phyloP scores from a whole-genome alignment of 1,140 invertebrate genomes.

The Euwallacea similis region DNA sequence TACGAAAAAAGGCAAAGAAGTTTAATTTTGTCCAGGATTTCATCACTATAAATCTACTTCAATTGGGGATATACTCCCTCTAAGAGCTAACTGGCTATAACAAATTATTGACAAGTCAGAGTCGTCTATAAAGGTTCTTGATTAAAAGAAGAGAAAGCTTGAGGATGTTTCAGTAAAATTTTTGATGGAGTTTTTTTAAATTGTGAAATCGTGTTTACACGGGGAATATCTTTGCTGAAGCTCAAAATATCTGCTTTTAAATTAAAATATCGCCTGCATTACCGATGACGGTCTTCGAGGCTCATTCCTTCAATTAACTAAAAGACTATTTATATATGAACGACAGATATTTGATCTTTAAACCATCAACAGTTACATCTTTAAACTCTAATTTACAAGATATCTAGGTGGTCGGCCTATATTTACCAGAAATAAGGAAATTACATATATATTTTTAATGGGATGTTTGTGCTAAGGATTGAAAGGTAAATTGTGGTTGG shows the following conservation, averaged over 20 bases:
- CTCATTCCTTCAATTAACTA: constrained; percentile 32
- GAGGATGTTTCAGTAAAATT: too few species aligned
- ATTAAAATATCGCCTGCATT: constrained; percentile 8
- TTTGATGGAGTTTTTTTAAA: too few species aligned
- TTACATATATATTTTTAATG: neutral
- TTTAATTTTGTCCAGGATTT: constrained; percentile 51
- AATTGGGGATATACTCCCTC: constrained; percentile 45
- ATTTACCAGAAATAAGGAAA: constrained; percentile 6
- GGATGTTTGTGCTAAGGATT: neutral
- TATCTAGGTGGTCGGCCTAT: neutral
- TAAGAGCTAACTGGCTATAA: constrained; percentile 36
- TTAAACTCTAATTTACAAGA: constrained; percentile 12
- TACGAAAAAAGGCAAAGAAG: constrained; percentile 47
- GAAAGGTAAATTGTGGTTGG: neutral
- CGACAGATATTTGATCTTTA: constrained; percentile 23
- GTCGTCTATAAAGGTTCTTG: constrained; percentile 32
- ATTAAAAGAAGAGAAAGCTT: constrained; percentile 24
- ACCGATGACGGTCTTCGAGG: constrained; percentile 5
- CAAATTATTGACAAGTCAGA: constrained; percentile 43
- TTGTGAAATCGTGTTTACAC: too few species aligned
- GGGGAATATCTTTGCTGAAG: neutral
- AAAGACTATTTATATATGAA: constrained; percentile 28
- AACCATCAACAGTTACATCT: constrained; percentile 14
- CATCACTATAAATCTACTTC: constrained; percentile 51
- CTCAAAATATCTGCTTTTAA: constrained; percentile 14